phyloP scores from a whole-genome alignment of 1,140 invertebrate genomes.

The Sycophaga agraensis region DNA sequence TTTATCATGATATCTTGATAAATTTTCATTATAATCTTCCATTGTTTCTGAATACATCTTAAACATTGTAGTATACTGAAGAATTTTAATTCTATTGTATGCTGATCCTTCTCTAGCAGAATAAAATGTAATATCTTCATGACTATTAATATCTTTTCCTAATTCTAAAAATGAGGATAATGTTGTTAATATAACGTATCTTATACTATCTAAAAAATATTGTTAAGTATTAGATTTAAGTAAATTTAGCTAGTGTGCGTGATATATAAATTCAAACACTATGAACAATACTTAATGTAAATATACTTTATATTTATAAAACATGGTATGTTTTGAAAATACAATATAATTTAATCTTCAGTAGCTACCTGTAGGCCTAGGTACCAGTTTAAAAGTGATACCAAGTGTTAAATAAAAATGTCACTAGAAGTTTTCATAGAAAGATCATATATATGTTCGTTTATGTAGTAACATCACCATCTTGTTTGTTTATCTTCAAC shows the following conservation, averaged over 20 bases:
- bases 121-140: constrained; percentile 41
- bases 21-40: constrained; percentile 72
- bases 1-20: constrained; percentile 71
- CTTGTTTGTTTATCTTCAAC: constrained; percentile 26
- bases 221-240: no score
- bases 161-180: constrained; percentile 39
- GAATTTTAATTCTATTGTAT: constrained; percentile 51
- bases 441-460: background rate
- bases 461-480: constrained; percentile 17
- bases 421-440: background rate
- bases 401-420: constrained; percentile 4
- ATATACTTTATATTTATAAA: no score
- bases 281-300: no score
- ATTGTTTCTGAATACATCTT: constrained; percentile 63
- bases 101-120: constrained; percentile 38
- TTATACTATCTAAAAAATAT: no score
- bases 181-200: background rate
- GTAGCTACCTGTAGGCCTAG: no score
- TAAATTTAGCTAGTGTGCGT: no score
- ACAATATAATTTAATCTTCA: no score
- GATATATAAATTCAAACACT: no score
- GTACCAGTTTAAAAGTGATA: no score
- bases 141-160: constrained; percentile 37
- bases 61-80: constrained; percentile 57
- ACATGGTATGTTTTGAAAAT: no score